These are phyloP conservation scores for Xerus inauris DNA, from an alignment of 2,113 vertebrate genomes.

Conservation along the genomic window DNA sequence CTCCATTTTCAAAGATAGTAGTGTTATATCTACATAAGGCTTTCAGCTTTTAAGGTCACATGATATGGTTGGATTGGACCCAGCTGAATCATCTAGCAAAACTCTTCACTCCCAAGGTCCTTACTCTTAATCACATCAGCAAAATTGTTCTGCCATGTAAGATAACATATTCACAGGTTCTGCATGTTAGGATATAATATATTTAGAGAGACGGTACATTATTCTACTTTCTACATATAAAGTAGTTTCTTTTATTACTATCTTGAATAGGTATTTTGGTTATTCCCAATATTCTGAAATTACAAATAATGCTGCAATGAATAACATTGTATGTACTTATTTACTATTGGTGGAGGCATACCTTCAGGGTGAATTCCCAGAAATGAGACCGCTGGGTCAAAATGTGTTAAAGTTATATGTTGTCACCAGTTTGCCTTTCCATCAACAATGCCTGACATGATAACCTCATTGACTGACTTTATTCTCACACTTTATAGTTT, in stretches of 20 bases:
- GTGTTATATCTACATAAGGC: neutral
- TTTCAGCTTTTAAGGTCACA: neutral
- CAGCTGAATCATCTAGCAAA: neutral
- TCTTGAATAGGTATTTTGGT: neutral
- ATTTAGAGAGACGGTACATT: neutral
- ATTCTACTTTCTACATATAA: neutral
- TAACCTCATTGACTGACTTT: neutral
- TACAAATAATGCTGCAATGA: neutral
- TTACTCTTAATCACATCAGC: neutral
- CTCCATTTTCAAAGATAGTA: neutral
- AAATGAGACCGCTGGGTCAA: neutral
- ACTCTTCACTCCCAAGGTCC: neutral
- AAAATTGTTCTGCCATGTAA: neutral
- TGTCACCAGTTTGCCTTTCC: neutral
- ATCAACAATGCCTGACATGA: neutral
- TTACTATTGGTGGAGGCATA: neutral
- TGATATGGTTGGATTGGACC: neutral
- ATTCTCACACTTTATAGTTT: neutral
- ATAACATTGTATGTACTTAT: neutral
- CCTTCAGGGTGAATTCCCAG: neutral
- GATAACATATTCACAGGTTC: neutral
- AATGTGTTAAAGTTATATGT: neutral
- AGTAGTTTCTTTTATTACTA: neutral
- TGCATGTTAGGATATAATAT: too few relatives aligned
- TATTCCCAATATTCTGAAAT: conserved; percentile 26